Conservation (phyloP, 2,797 vertebrate species). For the Gallinago stenura region DNA sequence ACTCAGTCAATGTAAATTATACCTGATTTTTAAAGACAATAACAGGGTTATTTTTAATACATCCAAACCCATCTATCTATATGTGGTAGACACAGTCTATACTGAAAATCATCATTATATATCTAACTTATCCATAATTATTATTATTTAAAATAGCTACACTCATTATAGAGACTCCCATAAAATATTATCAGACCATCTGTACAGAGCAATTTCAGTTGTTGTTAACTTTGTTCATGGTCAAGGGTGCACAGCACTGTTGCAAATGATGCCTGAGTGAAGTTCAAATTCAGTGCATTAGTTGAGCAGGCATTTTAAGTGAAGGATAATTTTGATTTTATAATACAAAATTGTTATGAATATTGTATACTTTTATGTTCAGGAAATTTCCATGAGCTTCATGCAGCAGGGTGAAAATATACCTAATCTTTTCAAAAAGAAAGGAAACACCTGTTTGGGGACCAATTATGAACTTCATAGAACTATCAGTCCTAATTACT, state of each 20-base stretch:
- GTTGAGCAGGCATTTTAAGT: background rate
- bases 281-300: background rate
- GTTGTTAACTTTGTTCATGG: background rate
- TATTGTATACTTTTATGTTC: constrained; percentile 5
- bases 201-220: background rate
- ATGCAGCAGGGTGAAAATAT: constrained; percentile 60
- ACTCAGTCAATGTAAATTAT: background rate
- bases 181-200: background rate
- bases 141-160: background rate
- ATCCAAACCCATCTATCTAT: background rate
- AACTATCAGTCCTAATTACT: constrained; percentile 80
- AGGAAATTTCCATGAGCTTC: constrained; percentile 37
- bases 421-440: background rate
- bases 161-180: background rate
- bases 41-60: background rate
- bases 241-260: background rate
- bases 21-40: constrained; percentile 1
- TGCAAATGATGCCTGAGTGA: background rate
- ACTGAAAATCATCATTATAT: background rate
- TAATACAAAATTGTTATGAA: background rate
- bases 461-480: constrained; percentile 74
- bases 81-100: background rate
- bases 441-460: constrained; percentile 78
- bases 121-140: background rate
- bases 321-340: constrained; percentile 4